These are phyloP conservation scores for Falco cherrug DNA, from an alignment of 2,797 vertebrate genomes.

Conservation along the genomic window DNA sequence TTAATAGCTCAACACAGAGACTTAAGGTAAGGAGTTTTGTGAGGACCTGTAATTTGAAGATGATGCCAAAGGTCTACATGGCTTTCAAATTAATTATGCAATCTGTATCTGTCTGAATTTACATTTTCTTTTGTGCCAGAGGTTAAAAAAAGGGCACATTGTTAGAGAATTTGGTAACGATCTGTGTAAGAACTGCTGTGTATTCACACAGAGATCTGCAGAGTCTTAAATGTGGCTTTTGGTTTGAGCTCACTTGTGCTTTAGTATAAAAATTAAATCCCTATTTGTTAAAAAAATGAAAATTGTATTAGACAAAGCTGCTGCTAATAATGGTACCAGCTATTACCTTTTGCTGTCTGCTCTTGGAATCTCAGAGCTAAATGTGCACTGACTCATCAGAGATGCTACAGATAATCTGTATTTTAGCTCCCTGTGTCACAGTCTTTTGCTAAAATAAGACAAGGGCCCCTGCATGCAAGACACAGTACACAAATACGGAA, in stretches of 20 bases:
- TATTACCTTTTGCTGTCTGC: background rate
- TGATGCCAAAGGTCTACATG: background rate
- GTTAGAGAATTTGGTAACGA: background rate
- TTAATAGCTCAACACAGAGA: background rate
- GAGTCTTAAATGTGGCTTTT: background rate
- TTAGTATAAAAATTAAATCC: background rate
- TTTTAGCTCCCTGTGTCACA: background rate
- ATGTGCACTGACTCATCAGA: background rate
- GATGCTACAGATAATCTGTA: background rate
- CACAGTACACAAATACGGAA: background rate
- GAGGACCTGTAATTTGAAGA: background rate
- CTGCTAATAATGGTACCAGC: background rate
- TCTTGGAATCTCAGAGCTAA: background rate
- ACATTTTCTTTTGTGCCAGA: background rate
- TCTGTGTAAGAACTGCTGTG: background rate
- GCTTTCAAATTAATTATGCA: background rate
- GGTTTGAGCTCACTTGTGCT: background rate
- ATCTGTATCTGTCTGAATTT: background rate
- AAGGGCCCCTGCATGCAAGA: background rate
- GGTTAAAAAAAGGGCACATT: background rate
- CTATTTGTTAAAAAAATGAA: background rate
- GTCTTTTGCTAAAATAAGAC: background rate
- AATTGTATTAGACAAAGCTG: background rate
- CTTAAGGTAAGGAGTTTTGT: background rate
- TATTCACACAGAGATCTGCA: background rate